phyloP scores from a whole-genome alignment of 2,797 vertebrate genomes.

The Paguma larvata region DNA sequence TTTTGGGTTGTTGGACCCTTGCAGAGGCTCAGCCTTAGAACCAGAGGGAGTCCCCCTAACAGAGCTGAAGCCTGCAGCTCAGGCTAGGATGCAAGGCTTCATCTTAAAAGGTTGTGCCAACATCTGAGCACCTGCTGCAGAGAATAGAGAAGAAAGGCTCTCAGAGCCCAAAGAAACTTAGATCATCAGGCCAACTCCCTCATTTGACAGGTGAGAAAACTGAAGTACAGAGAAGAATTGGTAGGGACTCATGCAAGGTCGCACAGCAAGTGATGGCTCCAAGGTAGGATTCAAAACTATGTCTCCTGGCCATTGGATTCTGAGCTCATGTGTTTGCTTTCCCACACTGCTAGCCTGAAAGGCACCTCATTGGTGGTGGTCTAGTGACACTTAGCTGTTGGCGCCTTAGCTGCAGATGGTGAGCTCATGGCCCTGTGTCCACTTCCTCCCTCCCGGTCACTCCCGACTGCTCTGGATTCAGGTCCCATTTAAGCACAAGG shows the following conservation, averaged over 20 bases:
- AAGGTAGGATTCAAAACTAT: not conserved
- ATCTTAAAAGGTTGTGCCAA: not conserved
- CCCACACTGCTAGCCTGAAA: not conserved
- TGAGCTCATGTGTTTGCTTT: not conserved
- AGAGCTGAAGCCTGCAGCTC: not conserved
- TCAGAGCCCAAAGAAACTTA: not conserved
- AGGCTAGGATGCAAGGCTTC: constrained; percentile 41
- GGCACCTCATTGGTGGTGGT: not conserved
- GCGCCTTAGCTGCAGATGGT: not conserved
- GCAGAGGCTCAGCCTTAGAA: not conserved
- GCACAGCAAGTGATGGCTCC: not conserved
- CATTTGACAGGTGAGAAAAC: not conserved
- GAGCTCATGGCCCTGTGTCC: not conserved
- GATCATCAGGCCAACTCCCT: not conserved
- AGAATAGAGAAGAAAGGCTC: not conserved
- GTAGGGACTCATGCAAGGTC: not conserved
- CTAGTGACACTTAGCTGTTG: not conserved
- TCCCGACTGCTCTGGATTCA: not conserved
- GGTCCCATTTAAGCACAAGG: not conserved
- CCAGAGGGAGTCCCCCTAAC: not conserved
- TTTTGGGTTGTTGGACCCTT: constrained; percentile 56
- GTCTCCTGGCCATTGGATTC: not conserved
- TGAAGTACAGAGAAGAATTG: not conserved
- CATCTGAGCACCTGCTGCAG: not conserved
- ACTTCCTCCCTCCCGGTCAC: not conserved